These are phyloP conservation scores for Willowsia nigromaculata DNA, from an alignment of 2,888 invertebrate genomes.

Conservation along the genomic window DNA sequence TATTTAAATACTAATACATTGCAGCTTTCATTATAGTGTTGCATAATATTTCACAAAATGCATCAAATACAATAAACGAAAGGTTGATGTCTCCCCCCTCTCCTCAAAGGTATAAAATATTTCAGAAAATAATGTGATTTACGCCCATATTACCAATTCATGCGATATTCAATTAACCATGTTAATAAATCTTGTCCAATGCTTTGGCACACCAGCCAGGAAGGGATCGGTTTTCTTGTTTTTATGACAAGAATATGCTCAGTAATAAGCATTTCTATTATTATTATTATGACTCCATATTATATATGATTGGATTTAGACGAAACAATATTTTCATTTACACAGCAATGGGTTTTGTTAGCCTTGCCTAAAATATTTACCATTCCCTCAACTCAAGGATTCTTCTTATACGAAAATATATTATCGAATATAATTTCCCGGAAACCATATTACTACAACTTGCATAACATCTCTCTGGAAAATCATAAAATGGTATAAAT, in stretches of 20 bases:
- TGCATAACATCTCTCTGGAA: too few relatives aligned
- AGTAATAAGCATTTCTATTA: not conserved
- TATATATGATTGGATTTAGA: too few relatives aligned
- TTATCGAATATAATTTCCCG: not conserved
- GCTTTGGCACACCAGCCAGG: not conserved
- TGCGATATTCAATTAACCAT: constrained; percentile 78
- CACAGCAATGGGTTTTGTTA: too few relatives aligned
- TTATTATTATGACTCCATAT: not conserved
- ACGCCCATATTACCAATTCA: constrained; percentile 76
- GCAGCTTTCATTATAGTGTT: not conserved
- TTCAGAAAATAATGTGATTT: constrained; percentile 73
- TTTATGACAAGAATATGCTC: not conserved
- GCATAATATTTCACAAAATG: not conserved
- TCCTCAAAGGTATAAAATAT: not conserved
- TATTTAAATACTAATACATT: too few relatives aligned
- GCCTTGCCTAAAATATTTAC: too few relatives aligned
- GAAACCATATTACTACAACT: not conserved
- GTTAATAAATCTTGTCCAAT: constrained; percentile 75
- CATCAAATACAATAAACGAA: not conserved
- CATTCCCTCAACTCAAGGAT: not conserved
- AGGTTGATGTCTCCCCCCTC: not conserved
- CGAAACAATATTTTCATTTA: too few relatives aligned
- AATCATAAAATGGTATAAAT: not conserved
- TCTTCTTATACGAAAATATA: not conserved
- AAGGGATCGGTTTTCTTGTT: not conserved